These are phyloP conservation scores for Procapra przewalskii DNA, from an alignment of 2,113 vertebrate genomes.

Conservation along the genomic window DNA sequence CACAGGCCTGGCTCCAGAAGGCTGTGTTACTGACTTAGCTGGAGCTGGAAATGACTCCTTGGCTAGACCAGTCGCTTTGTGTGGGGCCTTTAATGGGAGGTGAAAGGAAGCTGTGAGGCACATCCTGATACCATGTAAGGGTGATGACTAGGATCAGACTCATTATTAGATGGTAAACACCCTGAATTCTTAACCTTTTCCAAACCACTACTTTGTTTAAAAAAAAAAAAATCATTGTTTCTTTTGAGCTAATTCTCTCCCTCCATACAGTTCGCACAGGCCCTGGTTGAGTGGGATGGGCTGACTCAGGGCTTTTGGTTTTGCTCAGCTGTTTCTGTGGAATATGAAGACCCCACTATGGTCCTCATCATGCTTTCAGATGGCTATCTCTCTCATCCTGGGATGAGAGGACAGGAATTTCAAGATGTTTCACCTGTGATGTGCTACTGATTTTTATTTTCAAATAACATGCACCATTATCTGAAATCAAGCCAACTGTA, in stretches of 20 bases:
- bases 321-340: background rate
- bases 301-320: background rate
- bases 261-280: background rate
- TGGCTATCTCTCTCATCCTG: background rate
- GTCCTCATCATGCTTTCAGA: background rate
- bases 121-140: conserved; percentile 2
- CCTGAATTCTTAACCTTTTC: conserved; percentile 49
- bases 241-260: background rate
- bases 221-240: background rate
- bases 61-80: background rate
- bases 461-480: background rate
- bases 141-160: background rate
- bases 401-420: background rate
- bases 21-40: background rate
- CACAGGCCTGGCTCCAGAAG: background rate
- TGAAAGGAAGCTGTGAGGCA: background rate
- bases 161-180: background rate
- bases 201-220: background rate
- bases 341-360: background rate
- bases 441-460: background rate
- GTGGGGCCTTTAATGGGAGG: conserved; percentile 30
- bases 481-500: background rate
- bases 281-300: background rate
- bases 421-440: background rate
- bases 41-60: background rate